These are phyloP conservation scores for Cephus nigrinus DNA, from an alignment of 2,888 invertebrate genomes.

Conservation along the genomic window DNA sequence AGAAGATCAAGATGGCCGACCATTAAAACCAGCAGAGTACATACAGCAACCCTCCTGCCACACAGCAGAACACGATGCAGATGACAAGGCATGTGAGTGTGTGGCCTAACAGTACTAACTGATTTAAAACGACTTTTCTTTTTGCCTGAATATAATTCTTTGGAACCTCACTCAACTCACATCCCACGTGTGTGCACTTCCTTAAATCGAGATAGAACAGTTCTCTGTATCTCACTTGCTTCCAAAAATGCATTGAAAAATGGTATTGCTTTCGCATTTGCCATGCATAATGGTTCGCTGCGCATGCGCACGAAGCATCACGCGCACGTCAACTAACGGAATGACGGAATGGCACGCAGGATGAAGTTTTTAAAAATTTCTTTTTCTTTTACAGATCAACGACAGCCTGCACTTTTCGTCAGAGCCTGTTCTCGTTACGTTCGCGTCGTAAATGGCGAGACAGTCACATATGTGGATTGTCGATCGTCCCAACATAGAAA, in stretches of 20 bases:
- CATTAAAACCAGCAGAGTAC: conserved; percentile 67
- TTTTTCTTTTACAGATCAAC: conserved; percentile 49
- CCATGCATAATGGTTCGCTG: not conserved
- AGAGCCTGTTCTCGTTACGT: conserved; percentile 65
- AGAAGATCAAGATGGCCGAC: conserved; percentile 71
- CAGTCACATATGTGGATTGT: conserved; percentile 52
- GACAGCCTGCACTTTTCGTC: conserved; percentile 62
- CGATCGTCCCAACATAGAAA: conserved; percentile 29
- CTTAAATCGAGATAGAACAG: not conserved
- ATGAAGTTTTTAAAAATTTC: not conserved
- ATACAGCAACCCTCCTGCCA: conserved; percentile 64
- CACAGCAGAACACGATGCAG: conserved; percentile 41
- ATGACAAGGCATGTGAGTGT: conserved; percentile 67
- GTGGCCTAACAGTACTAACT: conserved; percentile 65
- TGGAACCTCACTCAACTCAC: not conserved
- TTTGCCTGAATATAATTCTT: not conserved
- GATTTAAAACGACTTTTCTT: conserved; percentile 6
- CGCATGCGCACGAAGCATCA: not conserved
- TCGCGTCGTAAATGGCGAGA: conserved; percentile 59
- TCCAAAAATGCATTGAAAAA: not conserved
- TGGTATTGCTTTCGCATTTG: not conserved
- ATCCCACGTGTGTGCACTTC: not conserved
- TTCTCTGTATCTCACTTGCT: no score
- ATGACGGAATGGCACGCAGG: not conserved
- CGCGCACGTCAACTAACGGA: not conserved